phyloP scores from a whole-genome alignment of 1,140 invertebrate genomes.

The Drosophila ananassae region DNA sequence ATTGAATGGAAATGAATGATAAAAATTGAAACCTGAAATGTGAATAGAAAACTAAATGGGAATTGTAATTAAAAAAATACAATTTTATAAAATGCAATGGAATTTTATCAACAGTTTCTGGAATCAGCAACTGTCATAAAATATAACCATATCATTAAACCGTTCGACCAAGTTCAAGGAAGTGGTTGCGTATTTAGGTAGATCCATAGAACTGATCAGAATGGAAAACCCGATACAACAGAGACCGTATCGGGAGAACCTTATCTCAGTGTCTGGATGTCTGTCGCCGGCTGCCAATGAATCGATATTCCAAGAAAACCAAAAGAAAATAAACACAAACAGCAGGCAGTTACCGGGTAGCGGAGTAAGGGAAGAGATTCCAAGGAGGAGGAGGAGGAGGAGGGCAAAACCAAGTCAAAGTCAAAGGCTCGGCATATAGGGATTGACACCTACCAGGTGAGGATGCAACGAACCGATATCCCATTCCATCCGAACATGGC shows the following conservation, averaged over 20 bases:
- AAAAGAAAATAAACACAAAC: constrained; percentile 39
- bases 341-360: no score
- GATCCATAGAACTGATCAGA: constrained; percentile 23
- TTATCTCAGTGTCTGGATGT: constrained; percentile 25
- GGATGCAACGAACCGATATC: constrained; percentile 7
- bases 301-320: constrained; percentile 35
- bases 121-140: constrained; percentile 1
- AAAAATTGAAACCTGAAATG: constrained; percentile 27
- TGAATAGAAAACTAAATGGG: constrained; percentile 19
- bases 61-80: constrained; percentile 2
- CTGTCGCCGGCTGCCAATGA: constrained; percentile 34
- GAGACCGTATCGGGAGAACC: constrained; percentile 18
- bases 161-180: constrained; percentile 34
- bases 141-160: neutral
- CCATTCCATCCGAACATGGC: constrained; percentile 36
- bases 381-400: constrained; percentile 24
- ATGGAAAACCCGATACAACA: constrained; percentile 26
- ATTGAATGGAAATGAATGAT: constrained; percentile 34
- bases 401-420: constrained; percentile 10
- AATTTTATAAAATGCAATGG: no score
- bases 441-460: constrained; percentile 32
- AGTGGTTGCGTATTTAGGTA: constrained; percentile 37
- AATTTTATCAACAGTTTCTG: constrained; percentile 1
- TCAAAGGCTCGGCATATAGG: constrained; percentile 6
- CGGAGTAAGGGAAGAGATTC: neutral